Evolutionary conservation across 2,797 vertebrate species (phyloP).

Genomic region (Amblyraja radiata): DNA sequence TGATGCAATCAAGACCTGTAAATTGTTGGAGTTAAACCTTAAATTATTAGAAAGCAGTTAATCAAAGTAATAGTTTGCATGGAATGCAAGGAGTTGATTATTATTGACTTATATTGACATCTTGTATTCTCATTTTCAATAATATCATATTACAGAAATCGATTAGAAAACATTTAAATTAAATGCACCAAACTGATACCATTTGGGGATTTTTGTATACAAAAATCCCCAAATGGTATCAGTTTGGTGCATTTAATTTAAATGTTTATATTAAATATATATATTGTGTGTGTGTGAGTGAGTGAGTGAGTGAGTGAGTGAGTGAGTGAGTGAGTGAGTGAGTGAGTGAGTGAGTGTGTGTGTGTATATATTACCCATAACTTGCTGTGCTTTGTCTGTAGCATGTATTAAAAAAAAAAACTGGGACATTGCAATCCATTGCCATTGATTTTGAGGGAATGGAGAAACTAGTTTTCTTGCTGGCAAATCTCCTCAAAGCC

Average conservation of each 20-base stretch:
- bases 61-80: neutral
- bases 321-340: too few species aligned
- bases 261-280: too few species aligned
- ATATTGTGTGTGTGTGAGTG: too few species aligned
- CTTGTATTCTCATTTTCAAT: neutral
- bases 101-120: neutral
- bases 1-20: neutral
- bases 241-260: too few species aligned
- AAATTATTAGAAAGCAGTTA: conserved; percentile 29
- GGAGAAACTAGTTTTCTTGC: neutral
- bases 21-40: neutral
- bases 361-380: neutral
- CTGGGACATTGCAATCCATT: neutral
- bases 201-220: too few species aligned
- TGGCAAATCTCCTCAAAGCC: neutral
- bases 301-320: too few species aligned
- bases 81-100: neutral
- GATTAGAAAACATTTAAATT: neutral
- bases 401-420: neutral
- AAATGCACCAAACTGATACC: neutral
- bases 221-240: too few species aligned
- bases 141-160: too few species aligned
- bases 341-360: neutral
- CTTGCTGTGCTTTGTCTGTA: neutral
- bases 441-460: neutral